These are phyloP conservation scores for Labrus mixtus DNA, from an alignment of 2,113 vertebrate species.

Conservation along the genomic window DNA sequence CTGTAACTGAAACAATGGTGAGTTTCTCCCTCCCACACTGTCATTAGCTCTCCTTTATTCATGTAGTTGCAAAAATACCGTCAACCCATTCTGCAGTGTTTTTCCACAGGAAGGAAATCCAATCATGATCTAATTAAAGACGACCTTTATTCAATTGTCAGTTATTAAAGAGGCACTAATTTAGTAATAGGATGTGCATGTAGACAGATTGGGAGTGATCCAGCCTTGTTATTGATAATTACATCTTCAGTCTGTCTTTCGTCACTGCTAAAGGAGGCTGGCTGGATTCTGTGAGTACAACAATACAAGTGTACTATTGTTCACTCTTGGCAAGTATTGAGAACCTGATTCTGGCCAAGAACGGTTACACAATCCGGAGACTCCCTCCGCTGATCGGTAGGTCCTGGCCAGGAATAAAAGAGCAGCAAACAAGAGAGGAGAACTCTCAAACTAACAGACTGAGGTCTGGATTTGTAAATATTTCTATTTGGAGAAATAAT, in stretches of 20 bases:
- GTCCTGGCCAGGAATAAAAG: not conserved
- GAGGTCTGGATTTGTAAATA: not conserved
- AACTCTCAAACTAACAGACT: not conserved
- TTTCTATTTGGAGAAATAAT: not conserved
- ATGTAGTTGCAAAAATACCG: conserved; percentile 36
- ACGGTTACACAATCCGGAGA: conserved; percentile 19
- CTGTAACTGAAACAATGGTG: conserved; percentile 89
- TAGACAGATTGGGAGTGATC: conserved; percentile 44
- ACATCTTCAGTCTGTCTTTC: conserved; percentile 44
- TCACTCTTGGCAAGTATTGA: conserved; percentile 21
- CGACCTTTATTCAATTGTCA: conserved; percentile 70
- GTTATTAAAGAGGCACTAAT: conserved; percentile 62
- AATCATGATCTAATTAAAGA: conserved; percentile 65
- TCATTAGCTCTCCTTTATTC: conserved; percentile 1
- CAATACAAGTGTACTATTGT: conserved; percentile 32
- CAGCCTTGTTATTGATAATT: conserved; percentile 54
- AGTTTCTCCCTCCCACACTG: conserved; percentile 65
- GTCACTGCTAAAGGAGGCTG: conserved; percentile 16
- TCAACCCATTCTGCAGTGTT: conserved; percentile 33
- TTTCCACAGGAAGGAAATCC: conserved; percentile 72
- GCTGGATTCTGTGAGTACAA: not conserved
- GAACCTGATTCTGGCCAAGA: conserved; percentile 29
- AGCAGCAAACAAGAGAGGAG: not conserved
- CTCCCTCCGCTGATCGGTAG: conserved; percentile 31
- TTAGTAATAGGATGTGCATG: conserved; percentile 39